Evolutionary conservation across 2,888 invertebrate genomes (phyloP), one percentile per base, ranked within the genome.

Genomic region (Drosophila fulvimacula): DNA sequence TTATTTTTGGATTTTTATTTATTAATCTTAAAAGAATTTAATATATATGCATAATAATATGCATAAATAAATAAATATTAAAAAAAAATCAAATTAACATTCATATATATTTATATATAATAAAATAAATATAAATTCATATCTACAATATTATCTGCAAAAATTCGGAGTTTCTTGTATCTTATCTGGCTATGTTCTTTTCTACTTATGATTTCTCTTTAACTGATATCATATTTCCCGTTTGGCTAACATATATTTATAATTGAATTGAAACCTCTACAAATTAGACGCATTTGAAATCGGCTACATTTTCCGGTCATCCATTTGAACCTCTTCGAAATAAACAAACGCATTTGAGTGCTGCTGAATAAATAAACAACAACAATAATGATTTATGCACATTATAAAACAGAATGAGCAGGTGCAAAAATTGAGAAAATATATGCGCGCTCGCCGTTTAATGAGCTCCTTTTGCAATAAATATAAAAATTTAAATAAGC

Each of bases 361-460:
- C 19, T 46, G n/a, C 15, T 42, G 32, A 30, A 67, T 38, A 78
- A 61, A 79, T 64, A 88, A 66, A 62, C 61, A 76, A 62, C 55
- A 30, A 41, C 24, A 36, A 15, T 17, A 48, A 64, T 65, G 42
- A 62, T 68, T 66, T 52, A 38, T 64, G 51, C 34, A 24, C 34
- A 49, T 34, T 65, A 48, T 60, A 46, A 66, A 53, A 57, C 34
- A 49, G 38, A 71, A 59, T 49, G 48, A 80, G 36, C 60, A 71
- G 71, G 51, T 39, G 27, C 39, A 58, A 27, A 64, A 64, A 61
- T 49, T 53, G 51, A 17, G 10, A 21, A 58, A 52, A 63, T 48
- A 56, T 46, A 59, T 41, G 34, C 53, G 48, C 38, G 30, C 42
- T 53, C 38, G 51, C 38, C 19, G 44, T 73, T 44, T 59, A 73